phyloP scores from a whole-genome alignment of 1,140 invertebrate genomes.

The Eupristina koningsbergeri region DNA sequence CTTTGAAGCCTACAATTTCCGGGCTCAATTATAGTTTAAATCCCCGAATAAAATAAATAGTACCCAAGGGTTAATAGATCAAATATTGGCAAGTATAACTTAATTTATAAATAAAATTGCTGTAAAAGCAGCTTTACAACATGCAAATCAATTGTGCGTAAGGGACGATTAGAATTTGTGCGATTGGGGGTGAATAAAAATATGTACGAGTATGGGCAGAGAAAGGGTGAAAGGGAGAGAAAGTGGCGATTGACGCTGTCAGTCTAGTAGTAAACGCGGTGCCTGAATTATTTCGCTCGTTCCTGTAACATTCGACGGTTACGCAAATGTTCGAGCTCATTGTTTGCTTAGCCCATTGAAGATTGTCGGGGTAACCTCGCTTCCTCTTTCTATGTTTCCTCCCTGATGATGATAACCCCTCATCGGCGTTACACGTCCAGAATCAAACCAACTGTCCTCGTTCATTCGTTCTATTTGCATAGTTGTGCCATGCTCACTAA shows the following conservation, averaged over 20 bases:
- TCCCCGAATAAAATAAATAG: too few relatives aligned
- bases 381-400: neutral
- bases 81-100: neutral
- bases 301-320: neutral
- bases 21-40: too few relatives aligned
- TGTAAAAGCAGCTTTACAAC: conserved; percentile 9
- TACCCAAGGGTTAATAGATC: too few relatives aligned
- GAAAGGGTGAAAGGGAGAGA: too few relatives aligned
- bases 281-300: conserved; percentile 55
- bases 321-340: conserved; percentile 35
- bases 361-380: neutral
- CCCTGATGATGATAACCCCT: neutral
- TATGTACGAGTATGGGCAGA: conserved; percentile 6
- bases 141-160: neutral
- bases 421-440: neutral
- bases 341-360: conserved; percentile 44
- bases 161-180: neutral
- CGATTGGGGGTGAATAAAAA: neutral
- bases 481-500: neutral
- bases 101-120: neutral
- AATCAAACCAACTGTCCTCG: conserved; percentile 12
- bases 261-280: conserved; percentile 13
- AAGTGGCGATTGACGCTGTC: neutral
- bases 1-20: too few relatives aligned
- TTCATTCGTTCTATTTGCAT: conserved; percentile 18